Evolutionary conservation across 2,797 vertebrate genomes (phyloP), one percentile per base, ranked within the genome.

Genomic region (Pangasius macronema): DNA sequence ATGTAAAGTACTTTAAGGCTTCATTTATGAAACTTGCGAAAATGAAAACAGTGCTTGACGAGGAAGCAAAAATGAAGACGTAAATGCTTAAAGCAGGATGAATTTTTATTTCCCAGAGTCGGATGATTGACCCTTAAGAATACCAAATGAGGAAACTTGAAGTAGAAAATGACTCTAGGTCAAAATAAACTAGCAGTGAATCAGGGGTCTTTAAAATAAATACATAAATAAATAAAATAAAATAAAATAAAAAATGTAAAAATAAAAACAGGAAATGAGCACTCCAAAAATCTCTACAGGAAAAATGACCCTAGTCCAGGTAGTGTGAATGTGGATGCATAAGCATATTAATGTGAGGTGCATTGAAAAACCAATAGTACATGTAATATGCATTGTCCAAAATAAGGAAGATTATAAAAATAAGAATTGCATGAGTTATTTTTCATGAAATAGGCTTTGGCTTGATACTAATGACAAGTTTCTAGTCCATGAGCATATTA

Each of bases 101-200:
- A 46, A 10, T 5, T 63, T 82, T 82, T 82, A 42, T 82, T 61
- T 82, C 27, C 8, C 24, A 51, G 59, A 30, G 42, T 30, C 9
- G n/a, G 61, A 51, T 51, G 16, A 49, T 7, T 82, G 59, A 82
- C 39, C 27, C 22, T 55, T 33, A 42, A 61, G 20, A 59, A 61
- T 39, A 27, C 16, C 51, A 63, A n/a, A 63, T 49, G 3, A 63
- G 3, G 16, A 82, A 46, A 63, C 36, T 4, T 82, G 13, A 65
- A 39, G 51, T 22, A 53, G 36, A 33, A 79, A 79, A 79, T 3
- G 3, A 79, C 9, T 36, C 18, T 11, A 13, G 33, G 53, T 5
- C 9, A 57, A 80, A 22, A 80, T 57, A 79, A 79, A 79, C 53
- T 80, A 39, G 33, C 9, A 55, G 4, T 77, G 49, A 77, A 77